Percentiles rank a stretch among this genome's conserved stretches.
phyloP scores from a whole-genome alignment of 2,888 invertebrate genomes.

The Phyllotreta cruciferae region DNA sequence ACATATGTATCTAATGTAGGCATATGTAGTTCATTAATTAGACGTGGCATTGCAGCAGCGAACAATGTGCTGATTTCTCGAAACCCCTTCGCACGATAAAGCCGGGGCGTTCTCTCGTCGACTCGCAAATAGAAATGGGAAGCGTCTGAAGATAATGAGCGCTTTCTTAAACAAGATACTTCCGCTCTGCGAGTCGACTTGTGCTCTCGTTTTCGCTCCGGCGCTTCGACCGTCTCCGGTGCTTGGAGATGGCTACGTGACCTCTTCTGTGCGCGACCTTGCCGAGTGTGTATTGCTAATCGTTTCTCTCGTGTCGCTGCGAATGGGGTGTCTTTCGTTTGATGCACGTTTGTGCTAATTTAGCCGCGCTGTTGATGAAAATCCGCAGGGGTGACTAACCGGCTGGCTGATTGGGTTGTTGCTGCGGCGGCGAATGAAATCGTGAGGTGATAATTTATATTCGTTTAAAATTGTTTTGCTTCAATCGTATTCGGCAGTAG shows the following conservation, averaged over 20 bases:
- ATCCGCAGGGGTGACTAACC: no score
- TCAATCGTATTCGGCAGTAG: no score
- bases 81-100: conserved; percentile 3
- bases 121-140: conserved; percentile 22
- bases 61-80: conserved; percentile 12
- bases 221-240: not conserved
- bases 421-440: no score
- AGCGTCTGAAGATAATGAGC: conserved; percentile 30
- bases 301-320: no score
- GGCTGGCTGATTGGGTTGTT: no score
- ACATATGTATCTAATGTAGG: no score
- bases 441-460: no score
- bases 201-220: conserved; percentile 5
- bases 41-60: not conserved
- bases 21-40: conserved; percentile 7
- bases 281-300: no score
- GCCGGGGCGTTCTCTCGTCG: not conserved
- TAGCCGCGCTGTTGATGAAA: no score
- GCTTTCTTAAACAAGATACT: conserved; percentile 31
- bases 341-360: no score
- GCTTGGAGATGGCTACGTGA: conserved; percentile 7
- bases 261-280: not conserved
- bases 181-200: conserved; percentile 16
- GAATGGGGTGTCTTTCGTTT: no score
- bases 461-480: no score